Evolutionary conservation across 1,140 invertebrate species (phyloP), one percentile per base, ranked within the genome.

Genomic region (Tetraneura akinire): DNA sequence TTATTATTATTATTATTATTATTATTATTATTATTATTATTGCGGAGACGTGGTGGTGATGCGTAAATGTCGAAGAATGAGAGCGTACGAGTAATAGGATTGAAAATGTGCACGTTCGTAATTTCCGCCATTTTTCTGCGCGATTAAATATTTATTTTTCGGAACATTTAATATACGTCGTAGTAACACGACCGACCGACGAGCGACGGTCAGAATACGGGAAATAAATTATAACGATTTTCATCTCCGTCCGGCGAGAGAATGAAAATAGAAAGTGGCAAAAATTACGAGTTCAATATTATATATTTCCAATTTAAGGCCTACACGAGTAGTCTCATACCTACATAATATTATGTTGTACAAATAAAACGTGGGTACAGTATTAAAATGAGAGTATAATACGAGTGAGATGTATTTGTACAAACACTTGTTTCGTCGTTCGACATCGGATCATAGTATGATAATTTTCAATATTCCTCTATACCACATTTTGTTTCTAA

Each of bases 61-160:
- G 3, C 37, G 18, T 23, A 32, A 6, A 29, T 32, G 16, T 23
- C 16, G 26, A 29, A 8, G 26, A 60, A 29, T 23, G 8, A 16
- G 60, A 62, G 29, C 32, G 60, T 26, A 62, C 16, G 60, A 62
- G 60, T 37, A 64, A n/a, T n/a, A n/a, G n/a, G 29, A 32, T 32
- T 29, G n/a, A 64, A 37, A 64, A 37, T 37, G 18, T 0, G 10
- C 18, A 18, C 62, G 18, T 64, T 64, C 23, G 32, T 64, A 37
- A 37, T 64, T 64, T 37, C 32, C 60, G 26, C 11, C 62, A n/a
- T 42, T 37, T 6, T 26, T 18, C 32, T 1, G 18, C 29, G 4
- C n/a, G 62, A 64, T 64, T 64, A 37, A 64, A 64, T 64, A 64
- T 64, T 64, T 64, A 32, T n/a, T 64, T 64, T 37, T 64, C 18